A percentile compares a stretch with the other conserved stretches of the same genome.
These are phyloP conservation scores for Epinephelus awoara DNA, from an alignment of 2,797 vertebrate genomes.

Conservation along the genomic window DNA sequence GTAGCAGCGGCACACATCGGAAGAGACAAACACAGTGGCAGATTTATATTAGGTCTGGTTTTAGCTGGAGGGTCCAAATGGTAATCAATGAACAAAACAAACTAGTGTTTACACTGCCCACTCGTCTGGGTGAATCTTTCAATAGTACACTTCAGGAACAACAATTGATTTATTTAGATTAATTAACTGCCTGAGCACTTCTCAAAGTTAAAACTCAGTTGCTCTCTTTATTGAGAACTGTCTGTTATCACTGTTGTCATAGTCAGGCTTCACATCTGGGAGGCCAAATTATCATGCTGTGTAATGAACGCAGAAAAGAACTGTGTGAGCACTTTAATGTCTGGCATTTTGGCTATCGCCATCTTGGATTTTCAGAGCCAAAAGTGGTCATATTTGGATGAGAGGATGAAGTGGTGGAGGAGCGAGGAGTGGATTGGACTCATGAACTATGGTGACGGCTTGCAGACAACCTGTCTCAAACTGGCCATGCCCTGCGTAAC, in stretches of 20 bases:
- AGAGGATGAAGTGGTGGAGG: too few relatives aligned
- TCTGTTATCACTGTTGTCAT: background rate
- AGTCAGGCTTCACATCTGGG: background rate
- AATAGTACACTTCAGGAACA: slow-evolving; percentile 61
- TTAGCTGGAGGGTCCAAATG: slow-evolving; percentile 57
- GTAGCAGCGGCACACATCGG: slow-evolving; percentile 9
- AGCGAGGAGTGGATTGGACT: too few relatives aligned
- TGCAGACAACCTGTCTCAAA: too few relatives aligned
- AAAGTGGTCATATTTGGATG: too few relatives aligned
- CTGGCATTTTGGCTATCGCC: too few relatives aligned
- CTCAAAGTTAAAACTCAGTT: slow-evolving; percentile 47
- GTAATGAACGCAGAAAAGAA: background rate
- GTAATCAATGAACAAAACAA: slow-evolving; percentile 80
- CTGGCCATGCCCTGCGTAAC: too few relatives aligned
- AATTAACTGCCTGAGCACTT: slow-evolving; percentile 50
- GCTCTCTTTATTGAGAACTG: slow-evolving; percentile 21
- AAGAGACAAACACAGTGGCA: slow-evolving; percentile 45
- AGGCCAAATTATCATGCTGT: background rate
- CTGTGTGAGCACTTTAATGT: background rate
- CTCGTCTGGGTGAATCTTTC: slow-evolving; percentile 60
- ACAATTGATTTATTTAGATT: slow-evolving; percentile 65
- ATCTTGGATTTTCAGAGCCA: too few relatives aligned
- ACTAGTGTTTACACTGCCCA: slow-evolving; percentile 51
- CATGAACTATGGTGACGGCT: too few relatives aligned
- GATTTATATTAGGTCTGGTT: slow-evolving; percentile 58